These are phyloP conservation scores for Aleiodes sp. DNA, from an alignment of 1,140 invertebrate genomes.

Conservation along the genomic window DNA sequence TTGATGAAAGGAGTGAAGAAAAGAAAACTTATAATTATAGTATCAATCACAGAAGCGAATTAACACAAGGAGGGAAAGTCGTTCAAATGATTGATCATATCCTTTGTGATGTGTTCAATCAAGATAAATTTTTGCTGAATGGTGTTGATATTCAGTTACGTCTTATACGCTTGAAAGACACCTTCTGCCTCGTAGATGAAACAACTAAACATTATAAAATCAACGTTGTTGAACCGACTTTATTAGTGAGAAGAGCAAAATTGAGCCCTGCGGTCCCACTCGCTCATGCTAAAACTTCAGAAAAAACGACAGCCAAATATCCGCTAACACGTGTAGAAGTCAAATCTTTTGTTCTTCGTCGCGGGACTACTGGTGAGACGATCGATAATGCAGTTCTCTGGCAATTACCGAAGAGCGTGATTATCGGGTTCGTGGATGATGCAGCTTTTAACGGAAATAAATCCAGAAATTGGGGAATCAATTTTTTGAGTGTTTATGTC, in stretches of 20 bases:
- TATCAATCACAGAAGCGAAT: no score
- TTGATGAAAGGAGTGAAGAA: no score
- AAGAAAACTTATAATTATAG: no score
- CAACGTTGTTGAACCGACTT: constrained; percentile 45
- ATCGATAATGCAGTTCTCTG: no score
- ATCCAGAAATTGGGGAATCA: constrained; percentile 51
- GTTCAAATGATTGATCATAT: no score
- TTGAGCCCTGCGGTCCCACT: constrained; percentile 53
- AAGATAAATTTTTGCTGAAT: no score
- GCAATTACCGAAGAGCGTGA: constrained; percentile 55
- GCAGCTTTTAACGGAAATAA: constrained; percentile 55
- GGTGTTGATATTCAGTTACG: no score
- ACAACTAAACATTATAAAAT: constrained; percentile 20
- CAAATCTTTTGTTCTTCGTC: constrained; percentile 53
- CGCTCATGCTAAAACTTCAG: constrained; percentile 51
- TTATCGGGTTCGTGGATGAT: constrained; percentile 58
- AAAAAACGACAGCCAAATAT: constrained; percentile 55
- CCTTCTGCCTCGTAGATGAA: no score
- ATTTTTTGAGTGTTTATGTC: no score
- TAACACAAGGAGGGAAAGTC: neutral
- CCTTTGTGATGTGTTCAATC: no score
- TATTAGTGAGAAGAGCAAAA: constrained; percentile 50
- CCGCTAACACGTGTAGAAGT: constrained; percentile 55
- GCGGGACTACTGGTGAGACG: constrained; percentile 48
- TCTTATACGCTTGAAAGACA: no score